Base-by-base conservation (phyloP, 2,113 vertebrate species). In the Triplophysa rosa region DNA sequence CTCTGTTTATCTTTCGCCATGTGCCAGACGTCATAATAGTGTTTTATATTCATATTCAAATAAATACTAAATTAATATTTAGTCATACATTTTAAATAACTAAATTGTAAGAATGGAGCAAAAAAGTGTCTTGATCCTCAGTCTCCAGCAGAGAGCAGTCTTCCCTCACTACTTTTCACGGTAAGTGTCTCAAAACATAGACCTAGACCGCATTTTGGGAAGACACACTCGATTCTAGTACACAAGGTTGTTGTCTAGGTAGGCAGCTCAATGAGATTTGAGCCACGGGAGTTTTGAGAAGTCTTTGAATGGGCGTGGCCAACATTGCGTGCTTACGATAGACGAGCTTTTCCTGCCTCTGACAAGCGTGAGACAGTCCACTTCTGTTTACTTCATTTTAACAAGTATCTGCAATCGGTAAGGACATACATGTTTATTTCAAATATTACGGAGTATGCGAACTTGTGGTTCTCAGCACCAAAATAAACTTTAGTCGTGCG, bases 271-370 rank as follows among this genome's bases (percentile, higher is more conserved):
- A 2, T 6, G 8, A 54, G 67, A 21, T 70, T 42, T 59, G 13
- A 40, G 13, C 23, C 54, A 17, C 8, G 4, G 13, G 54, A 29
- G 2, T 9, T 8, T 29, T 24, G 29, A 37, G 33, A 37, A 37
- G 33, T 37, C 40, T 59, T 21, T 40, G 70, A 75, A 45, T 62
- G 56, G 72, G 72, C 40, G 72, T 75, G 23, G 40, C 37, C 59
- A 2, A 75, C 37, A 29, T 24, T 49, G 16, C 23, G 54, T 42
- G n/a, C 29, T 29, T 47, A 63, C 72, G 1, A 21, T 52, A 52
- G 71, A 42, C 71, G 59, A 75, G 59, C 17, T 29, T 29, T 75
- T 49, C 52, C 19, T 58, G 14, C 21, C 11, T 0, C 8, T 45
- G n/a, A 73, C 56, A 26, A 21, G 40, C 19, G 14, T 3, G 21